phyloP scores from a whole-genome alignment of 1,140 invertebrate genomes.

The Goniozus legneri region DNA sequence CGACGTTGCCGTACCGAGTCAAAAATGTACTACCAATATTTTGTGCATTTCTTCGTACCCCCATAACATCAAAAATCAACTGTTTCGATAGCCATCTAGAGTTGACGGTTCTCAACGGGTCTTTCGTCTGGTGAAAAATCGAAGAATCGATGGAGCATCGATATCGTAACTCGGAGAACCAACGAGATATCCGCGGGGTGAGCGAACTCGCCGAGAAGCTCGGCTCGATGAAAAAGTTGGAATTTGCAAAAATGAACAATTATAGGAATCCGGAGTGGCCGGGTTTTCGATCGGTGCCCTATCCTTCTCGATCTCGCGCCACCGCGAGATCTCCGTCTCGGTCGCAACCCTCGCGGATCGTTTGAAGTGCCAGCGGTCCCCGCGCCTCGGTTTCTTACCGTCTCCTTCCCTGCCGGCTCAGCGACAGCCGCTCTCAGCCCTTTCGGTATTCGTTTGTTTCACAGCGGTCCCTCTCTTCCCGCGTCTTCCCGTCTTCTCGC shows the following conservation, averaged over 20 bases:
- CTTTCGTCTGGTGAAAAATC: too few species aligned
- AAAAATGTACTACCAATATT: too few species aligned
- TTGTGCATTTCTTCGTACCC: too few species aligned
- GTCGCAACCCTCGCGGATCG: slow-evolving; percentile 45
- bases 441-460: slow-evolving; percentile 53
- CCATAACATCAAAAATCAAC: too few species aligned
- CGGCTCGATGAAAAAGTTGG: slow-evolving; percentile 39
- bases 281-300: background rate
- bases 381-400: slow-evolving; percentile 42
- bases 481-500: slow-evolving; percentile 15
- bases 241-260: slow-evolving; percentile 55
- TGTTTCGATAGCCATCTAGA: too few species aligned
- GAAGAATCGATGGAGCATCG: too few species aligned
- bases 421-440: slow-evolving; percentile 29
- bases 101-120: too few species aligned
- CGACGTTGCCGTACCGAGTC: too few species aligned
- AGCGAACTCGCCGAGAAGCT: slow-evolving; percentile 32
- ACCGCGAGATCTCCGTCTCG: slow-evolving; percentile 2
- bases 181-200: too few species aligned
- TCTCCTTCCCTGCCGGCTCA: slow-evolving; percentile 14
- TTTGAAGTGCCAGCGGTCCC: slow-evolving; percentile 47
- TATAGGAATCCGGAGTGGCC: slow-evolving; percentile 50
- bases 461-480: slow-evolving; percentile 40
- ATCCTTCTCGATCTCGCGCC: slow-evolving; percentile 8
- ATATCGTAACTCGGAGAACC: too few species aligned